Evolutionary conservation across 2,113 vertebrate species (phyloP).

Genomic region (Egretta garzetta): DNA sequence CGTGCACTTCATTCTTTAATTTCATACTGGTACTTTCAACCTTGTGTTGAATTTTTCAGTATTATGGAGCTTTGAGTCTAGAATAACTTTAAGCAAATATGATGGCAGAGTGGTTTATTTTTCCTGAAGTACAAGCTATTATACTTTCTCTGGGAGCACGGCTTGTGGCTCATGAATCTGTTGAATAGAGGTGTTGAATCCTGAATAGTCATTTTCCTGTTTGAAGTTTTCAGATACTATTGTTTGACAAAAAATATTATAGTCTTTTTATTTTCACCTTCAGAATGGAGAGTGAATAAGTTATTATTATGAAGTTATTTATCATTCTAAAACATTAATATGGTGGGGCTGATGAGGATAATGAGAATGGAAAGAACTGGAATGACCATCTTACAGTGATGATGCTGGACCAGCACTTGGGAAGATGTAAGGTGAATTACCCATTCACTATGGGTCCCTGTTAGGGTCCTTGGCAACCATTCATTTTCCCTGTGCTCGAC

Average conservation of each 20-base stretch:
- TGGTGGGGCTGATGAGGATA: background rate
- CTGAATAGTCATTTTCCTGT: background rate
- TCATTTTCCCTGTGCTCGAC: background rate
- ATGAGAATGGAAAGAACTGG: background rate
- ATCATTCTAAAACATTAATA: background rate
- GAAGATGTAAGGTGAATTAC: background rate
- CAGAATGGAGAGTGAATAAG: background rate
- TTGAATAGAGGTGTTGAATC: background rate
- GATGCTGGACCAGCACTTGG: fast-evolving
- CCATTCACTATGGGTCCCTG: background rate
- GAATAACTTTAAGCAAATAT: background rate
- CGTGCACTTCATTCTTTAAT: background rate
- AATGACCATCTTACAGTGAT: background rate
- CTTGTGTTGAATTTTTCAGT: background rate
- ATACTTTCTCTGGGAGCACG: background rate
- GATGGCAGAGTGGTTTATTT: background rate
- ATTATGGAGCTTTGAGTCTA: background rate
- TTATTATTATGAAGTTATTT: background rate
- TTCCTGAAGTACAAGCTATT: background rate
- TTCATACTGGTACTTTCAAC: background rate
- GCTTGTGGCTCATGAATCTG: background rate
- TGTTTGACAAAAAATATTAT: background rate
- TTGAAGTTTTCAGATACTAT: background rate
- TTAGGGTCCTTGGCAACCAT: background rate
- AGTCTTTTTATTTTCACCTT: background rate